Conservation (phyloP, 1,140 invertebrate genomes). For the Heliconius melpomene region DNA sequence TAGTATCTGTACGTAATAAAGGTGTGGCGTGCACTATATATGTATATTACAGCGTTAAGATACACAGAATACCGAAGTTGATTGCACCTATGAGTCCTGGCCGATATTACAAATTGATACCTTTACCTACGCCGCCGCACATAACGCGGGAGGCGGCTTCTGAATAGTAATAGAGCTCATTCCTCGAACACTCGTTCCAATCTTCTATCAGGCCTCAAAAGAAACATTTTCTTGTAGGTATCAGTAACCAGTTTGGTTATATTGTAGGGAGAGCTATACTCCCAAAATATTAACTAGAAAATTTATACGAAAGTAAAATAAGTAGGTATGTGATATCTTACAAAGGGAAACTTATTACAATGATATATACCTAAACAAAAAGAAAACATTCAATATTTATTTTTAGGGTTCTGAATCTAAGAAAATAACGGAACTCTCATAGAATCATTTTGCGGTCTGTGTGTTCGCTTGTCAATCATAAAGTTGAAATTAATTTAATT, state of each 20-base stretch:
- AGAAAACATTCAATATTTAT: too few relatives aligned
- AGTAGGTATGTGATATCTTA: background rate
- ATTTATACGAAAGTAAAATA: background rate
- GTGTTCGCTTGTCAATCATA: too few relatives aligned
- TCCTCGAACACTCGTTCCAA: slow-evolving; percentile 20
- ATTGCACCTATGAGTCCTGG: slow-evolving; percentile 21
- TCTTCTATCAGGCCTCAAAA: slow-evolving; percentile 24
- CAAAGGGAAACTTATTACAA: background rate
- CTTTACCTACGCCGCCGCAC: slow-evolving; percentile 29
- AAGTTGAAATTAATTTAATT: too few relatives aligned
- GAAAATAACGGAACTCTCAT: too few relatives aligned
- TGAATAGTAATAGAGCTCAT: slow-evolving; percentile 34
- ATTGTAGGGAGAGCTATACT: background rate
- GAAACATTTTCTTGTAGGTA: slow-evolving; percentile 23
- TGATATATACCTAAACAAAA: background rate
- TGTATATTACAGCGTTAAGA: background rate
- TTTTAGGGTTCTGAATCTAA: too few relatives aligned
- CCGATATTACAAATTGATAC: slow-evolving; percentile 37
- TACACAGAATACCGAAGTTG: slow-evolving; percentile 16
- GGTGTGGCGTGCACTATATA: background rate
- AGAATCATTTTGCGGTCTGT: too few relatives aligned
- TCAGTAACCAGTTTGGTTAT: background rate
- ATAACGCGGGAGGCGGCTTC: slow-evolving; percentile 26
- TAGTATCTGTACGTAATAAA: background rate
- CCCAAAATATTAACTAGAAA: background rate